Conservation (phyloP, 2,888 invertebrate species). For the Hypercompe scribonia region DNA sequence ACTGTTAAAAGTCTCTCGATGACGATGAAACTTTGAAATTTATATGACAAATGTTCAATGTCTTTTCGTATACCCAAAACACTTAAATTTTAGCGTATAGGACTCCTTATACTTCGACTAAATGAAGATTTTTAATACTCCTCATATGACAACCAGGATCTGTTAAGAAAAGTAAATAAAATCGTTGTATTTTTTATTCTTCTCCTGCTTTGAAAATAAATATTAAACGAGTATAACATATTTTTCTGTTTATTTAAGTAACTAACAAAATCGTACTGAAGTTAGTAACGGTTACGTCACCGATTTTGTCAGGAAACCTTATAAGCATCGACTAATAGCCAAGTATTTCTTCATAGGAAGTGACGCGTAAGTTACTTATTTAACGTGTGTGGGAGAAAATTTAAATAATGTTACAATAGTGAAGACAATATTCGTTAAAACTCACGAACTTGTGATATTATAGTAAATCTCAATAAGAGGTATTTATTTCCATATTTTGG, state of each 20-base stretch:
- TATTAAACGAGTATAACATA: too few species aligned
- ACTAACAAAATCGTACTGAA: background rate
- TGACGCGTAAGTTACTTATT: background rate
- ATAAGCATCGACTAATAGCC: constrained; percentile 8
- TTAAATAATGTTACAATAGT: background rate
- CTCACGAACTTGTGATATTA: background rate
- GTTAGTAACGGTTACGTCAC: background rate
- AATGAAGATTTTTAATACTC: background rate
- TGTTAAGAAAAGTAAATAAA: too few species aligned
- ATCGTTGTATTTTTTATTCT: too few species aligned
- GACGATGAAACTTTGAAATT: background rate
- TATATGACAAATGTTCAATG: background rate
- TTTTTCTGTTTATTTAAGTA: too few species aligned
- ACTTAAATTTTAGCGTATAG: background rate
- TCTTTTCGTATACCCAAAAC: background rate
- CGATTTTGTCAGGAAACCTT: constrained; percentile 10
- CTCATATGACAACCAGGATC: background rate
- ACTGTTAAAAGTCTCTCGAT: too few species aligned
- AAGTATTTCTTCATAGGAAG: background rate
- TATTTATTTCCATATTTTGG: background rate
- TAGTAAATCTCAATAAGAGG: background rate
- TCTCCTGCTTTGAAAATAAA: too few species aligned
- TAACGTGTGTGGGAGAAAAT: background rate
- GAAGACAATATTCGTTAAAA: background rate
- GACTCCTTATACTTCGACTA: background rate